Evolutionary conservation across 2,888 invertebrate species (phyloP).

Genomic region (Monochamus alternatus): DNA sequence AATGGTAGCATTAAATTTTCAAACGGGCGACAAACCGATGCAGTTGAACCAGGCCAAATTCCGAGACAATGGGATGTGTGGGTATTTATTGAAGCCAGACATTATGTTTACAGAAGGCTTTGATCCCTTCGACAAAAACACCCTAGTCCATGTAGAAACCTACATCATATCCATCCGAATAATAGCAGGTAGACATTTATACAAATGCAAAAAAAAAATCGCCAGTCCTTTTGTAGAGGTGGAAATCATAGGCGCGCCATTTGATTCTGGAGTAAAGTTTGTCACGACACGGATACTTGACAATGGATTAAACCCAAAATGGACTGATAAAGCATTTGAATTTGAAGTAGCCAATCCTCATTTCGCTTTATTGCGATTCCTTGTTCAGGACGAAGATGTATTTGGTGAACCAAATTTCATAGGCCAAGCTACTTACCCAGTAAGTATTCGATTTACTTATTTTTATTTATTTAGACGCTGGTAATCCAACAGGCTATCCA

Average conservation of each 20-base stretch:
- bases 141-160: conserved; percentile 76
- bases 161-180: conserved; percentile 82
- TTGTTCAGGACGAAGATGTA: conserved; percentile 96
- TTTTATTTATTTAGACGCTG: not conserved
- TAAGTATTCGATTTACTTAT: conserved; percentile 67
- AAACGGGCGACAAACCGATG: conserved; percentile 96
- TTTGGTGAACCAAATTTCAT: conserved; percentile 98
- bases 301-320: conserved; percentile 94
- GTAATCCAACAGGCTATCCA: no score
- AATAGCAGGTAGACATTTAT: conserved; percentile 92
- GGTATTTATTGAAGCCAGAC: conserved; percentile 92
- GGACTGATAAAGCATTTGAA: conserved; percentile 88
- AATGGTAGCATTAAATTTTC: conserved; percentile 98
- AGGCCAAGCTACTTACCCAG: conserved; percentile 95
- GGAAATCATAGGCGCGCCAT: conserved; percentile 91
- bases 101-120: conserved; percentile 88
- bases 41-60: conserved; percentile 96
- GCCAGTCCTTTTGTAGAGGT: conserved; percentile 94
- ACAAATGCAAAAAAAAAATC: conserved; percentile 83
- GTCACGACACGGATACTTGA: conserved; percentile 85
- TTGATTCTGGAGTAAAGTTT: conserved; percentile 87
- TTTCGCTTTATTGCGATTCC: conserved; percentile 88
- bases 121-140: conserved; percentile 83
- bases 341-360: conserved; percentile 88
- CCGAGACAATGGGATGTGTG: conserved; percentile 92